A percentile compares a stretch with the other conserved stretches of the same genome.
Evolutionary conservation across 2,888 invertebrate species (phyloP).

Genomic region (Plutella xylostella): DNA sequence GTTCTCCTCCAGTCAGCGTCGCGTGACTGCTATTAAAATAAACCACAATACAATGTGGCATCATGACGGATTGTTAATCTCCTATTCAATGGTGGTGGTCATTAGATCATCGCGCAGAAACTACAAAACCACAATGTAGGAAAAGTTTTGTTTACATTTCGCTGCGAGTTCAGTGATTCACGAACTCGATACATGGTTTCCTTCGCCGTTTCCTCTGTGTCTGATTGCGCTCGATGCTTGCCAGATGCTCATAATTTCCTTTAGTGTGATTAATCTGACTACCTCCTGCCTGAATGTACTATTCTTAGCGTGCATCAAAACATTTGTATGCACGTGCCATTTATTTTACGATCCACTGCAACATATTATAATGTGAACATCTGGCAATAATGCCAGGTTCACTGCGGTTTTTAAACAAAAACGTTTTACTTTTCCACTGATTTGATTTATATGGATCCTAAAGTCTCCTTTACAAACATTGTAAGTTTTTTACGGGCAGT

Average conservation of each 20-base stretch:
- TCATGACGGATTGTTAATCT: conserved; percentile 24
- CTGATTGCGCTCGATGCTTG: conserved; percentile 31
- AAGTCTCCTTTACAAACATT: no score
- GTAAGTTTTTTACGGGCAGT: no score
- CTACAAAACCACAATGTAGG: neutral
- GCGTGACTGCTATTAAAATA: no score
- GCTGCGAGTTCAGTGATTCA: conserved; percentile 20
- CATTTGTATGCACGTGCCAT: conserved; percentile 43
- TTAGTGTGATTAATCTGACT: conserved; percentile 28
- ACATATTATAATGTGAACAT: no score
- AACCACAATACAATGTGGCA: conserved; percentile 13
- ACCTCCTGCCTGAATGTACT: no score
- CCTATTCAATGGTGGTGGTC: conserved; percentile 26
- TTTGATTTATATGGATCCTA: no score
- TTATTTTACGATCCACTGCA: conserved; percentile 34
- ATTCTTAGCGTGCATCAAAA: no score
- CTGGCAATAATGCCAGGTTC: no score
- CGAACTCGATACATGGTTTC: conserved; percentile 35
- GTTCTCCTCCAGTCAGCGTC: no score
- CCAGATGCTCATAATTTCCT: conserved; percentile 52
- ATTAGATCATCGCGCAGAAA: conserved; percentile 52
- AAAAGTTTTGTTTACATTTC: conserved; percentile 7
- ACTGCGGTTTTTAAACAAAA: no score
- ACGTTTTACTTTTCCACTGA: no score
- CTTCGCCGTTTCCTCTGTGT: conserved; percentile 33